Evolutionary conservation across 2,113 vertebrate species (phyloP), one percentile per base, ranked within the genome.

Genomic region (Esox niger): DNA sequence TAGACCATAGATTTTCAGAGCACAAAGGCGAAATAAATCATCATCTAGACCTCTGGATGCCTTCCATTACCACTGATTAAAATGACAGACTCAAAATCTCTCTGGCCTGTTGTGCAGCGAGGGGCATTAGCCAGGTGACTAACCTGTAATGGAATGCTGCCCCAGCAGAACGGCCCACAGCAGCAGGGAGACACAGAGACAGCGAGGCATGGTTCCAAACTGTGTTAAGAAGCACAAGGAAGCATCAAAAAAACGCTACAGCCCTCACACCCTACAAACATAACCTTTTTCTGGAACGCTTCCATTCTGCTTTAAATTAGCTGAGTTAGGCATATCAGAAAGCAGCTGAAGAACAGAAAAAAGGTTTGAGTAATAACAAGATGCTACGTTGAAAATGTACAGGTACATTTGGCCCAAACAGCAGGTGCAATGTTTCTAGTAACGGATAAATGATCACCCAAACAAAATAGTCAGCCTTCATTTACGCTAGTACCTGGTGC

Each of bases 91-190:
- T 43, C 38, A 1, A 15, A 38, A 15, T 2, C 13, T 17, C 38
- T 43, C 38, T 4, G 11, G 11, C 5, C 38, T 17, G 2, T 33
- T 33, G 5, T 6, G 5, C 32, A 33, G 32, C 9, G 38, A 15
- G 38, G 38, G 8, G 13, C 3, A 17, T 7, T 30, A 30, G 46
- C 23, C 1, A 64, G 26, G 32, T 52, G 32, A 46, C 69, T 61
- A 66, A 77, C 79, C 78, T 35, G 68, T 71, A 23, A 78, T 29
- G 56, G 64, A 78, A 43, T 74, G 20, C 8, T 76, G 58, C 27
- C 62, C 76, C 13, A 80, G 46, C 33, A 69, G 47, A 49, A 76
- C 8, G 26, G 29, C 30, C 33, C 61, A 71, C 13, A 80, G n/a
- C 13, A 80, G 35, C 47, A 80, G 20, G 2, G 30, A 46, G 23